These are phyloP conservation scores for Eublepharis macularius DNA, from an alignment of 2,113 vertebrate species.

Conservation along the genomic window DNA sequence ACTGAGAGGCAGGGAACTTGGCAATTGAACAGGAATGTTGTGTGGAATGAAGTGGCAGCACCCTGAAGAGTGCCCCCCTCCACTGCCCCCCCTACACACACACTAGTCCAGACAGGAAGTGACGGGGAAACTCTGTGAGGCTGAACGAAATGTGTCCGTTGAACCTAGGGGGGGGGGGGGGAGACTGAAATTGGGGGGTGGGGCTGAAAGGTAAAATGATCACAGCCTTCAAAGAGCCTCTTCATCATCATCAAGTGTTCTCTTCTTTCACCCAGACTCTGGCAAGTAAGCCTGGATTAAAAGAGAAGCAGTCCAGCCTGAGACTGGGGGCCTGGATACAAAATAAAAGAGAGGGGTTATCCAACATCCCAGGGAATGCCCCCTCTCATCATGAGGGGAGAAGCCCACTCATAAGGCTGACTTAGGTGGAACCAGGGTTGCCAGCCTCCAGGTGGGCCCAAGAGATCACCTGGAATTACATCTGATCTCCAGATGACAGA, in stretches of 20 bases:
- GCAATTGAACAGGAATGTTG: neutral
- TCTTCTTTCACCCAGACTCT: neutral
- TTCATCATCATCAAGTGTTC: neutral
- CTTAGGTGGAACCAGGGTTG: too few species aligned
- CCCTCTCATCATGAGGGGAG: neutral
- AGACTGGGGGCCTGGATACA: too few species aligned
- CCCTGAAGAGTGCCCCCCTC: neutral
- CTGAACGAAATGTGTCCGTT: neutral
- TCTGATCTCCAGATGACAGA: too few species aligned
- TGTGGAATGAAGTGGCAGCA: neutral
- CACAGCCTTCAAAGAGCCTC: neutral
- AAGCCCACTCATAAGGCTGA: neutral
- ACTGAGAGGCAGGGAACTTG: slow-evolving; percentile 29
- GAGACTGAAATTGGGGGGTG: too few species aligned
- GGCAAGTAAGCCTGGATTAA: neutral
- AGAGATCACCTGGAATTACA: too few species aligned
- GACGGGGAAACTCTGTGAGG: neutral
- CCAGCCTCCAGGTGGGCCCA: too few species aligned
- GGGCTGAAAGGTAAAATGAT: neutral
- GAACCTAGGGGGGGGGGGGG: neutral
- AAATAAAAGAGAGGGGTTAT: too few species aligned
- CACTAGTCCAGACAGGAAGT: neutral
- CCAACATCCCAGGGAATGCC: neutral
- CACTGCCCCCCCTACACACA: neutral
- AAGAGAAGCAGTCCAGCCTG: too few species aligned